Percentiles rank a stretch among this genome's conserved stretches.
Conservation (phyloP, 2,888 invertebrate genomes). For the Escarpia spicata region DNA sequence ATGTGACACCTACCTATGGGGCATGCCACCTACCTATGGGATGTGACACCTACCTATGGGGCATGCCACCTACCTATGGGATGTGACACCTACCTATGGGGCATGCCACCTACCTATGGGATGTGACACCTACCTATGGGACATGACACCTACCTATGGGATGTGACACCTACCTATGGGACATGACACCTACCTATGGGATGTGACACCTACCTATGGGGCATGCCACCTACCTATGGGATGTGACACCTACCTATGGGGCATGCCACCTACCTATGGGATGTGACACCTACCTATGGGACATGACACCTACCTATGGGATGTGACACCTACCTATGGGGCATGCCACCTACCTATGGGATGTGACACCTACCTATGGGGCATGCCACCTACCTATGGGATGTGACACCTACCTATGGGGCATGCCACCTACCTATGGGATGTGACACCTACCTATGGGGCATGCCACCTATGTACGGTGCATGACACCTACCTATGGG, state of each 20-base stretch:
- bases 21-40: too few species aligned
- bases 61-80: too few species aligned
- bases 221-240: too few species aligned
- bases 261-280: background rate
- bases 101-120: too few species aligned
- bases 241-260: background rate
- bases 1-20: too few species aligned
- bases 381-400: background rate
- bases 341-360: background rate
- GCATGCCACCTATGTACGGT: slow-evolving; percentile 33
- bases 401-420: background rate
- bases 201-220: background rate
- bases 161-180: too few species aligned
- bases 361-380: background rate
- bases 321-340: background rate
- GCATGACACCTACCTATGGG: too few species aligned
- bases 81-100: too few species aligned
- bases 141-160: too few species aligned
- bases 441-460: slow-evolving; percentile 67
- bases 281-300: background rate
- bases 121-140: too few species aligned
- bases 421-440: background rate
- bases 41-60: too few species aligned
- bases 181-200: too few species aligned
- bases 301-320: background rate